Evolutionary conservation across 2,797 vertebrate species (phyloP).

Genomic region (Babyrousa celebensis): DNA sequence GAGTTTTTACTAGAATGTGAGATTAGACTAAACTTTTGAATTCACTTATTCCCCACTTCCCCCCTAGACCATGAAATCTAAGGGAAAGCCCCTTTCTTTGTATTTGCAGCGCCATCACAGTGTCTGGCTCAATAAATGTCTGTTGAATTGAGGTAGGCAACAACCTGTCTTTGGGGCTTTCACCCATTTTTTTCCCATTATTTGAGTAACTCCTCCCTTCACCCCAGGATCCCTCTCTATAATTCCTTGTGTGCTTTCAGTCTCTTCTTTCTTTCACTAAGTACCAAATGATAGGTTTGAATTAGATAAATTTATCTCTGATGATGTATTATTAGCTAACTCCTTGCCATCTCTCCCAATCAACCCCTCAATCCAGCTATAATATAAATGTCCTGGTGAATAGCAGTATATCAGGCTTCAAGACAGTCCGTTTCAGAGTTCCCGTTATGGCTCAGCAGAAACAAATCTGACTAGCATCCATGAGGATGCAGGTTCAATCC

Average conservation of each 20-base stretch:
- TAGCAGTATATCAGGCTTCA: background rate
- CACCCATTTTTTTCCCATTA: background rate
- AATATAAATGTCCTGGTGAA: background rate
- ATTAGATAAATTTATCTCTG: slow-evolving; percentile 49
- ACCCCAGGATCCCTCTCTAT: slow-evolving; percentile 4
- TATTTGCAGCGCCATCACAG: background rate
- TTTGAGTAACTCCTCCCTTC: background rate
- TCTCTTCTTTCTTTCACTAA: slow-evolving; percentile 56
- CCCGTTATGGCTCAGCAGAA: no score
- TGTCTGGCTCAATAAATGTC: slow-evolving; percentile 20
- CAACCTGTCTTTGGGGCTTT: slow-evolving; percentile 1
- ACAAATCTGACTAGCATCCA: no score
- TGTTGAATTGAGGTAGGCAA: slow-evolving; percentile 34
- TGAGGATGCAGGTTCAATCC: no score
- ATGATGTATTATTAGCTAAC: background rate
- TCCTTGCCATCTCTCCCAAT: slow-evolving; percentile 5
- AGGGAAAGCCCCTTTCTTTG: slow-evolving; percentile 12
- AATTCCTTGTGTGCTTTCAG: background rate
- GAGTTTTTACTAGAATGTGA: slow-evolving; percentile 36
- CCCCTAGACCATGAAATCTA: background rate
- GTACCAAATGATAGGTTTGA: background rate
- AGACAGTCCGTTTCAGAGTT: no score
- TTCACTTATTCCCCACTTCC: background rate
- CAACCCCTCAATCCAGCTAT: background rate
- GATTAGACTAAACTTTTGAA: slow-evolving; percentile 19